Evolutionary conservation across 2,797 vertebrate genomes (phyloP).

Genomic region (Oceanodroma leucorhoa): DNA sequence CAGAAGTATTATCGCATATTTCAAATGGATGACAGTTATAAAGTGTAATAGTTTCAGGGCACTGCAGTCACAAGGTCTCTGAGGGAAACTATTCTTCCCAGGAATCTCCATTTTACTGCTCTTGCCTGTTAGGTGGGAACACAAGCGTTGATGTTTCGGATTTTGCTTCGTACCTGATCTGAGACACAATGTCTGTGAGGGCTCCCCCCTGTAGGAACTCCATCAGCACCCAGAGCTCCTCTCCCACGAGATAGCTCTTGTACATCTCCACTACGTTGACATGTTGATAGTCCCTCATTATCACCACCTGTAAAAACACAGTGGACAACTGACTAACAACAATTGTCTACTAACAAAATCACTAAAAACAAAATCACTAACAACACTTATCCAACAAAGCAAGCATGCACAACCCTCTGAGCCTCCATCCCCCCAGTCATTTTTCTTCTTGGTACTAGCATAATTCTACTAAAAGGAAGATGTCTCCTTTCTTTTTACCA

Average conservation of each 20-base stretch:
- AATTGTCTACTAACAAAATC: no score
- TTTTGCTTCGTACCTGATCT: slow-evolving; percentile 86
- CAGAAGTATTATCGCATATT: not conserved
- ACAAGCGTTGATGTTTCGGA: rapidly evolving
- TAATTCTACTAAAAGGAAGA: not conserved
- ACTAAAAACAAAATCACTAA: not conserved
- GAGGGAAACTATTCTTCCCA: not conserved
- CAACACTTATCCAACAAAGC: not conserved
- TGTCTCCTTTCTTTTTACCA: not conserved
- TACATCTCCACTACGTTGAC: slow-evolving; percentile 98
- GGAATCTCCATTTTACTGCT: not conserved
- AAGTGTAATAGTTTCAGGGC: not conserved
- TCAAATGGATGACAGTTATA: not conserved
- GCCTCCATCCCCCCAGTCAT: not conserved
- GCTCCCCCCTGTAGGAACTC: slow-evolving; percentile 98
- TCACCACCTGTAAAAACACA: slow-evolving; percentile 87
- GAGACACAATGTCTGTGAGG: slow-evolving; percentile 96
- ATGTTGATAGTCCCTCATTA: slow-evolving; percentile 99
- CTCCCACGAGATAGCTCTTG: slow-evolving; percentile 95
- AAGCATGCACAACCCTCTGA: rapidly evolving
- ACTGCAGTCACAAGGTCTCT: not conserved
- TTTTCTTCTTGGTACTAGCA: rapidly evolving
- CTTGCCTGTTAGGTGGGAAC: not conserved
- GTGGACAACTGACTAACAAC: not conserved
- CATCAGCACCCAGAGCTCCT: slow-evolving; percentile 99